Base-by-base conservation (phyloP, 2,797 vertebrate genomes). In the Podarcis siculus region DNA sequence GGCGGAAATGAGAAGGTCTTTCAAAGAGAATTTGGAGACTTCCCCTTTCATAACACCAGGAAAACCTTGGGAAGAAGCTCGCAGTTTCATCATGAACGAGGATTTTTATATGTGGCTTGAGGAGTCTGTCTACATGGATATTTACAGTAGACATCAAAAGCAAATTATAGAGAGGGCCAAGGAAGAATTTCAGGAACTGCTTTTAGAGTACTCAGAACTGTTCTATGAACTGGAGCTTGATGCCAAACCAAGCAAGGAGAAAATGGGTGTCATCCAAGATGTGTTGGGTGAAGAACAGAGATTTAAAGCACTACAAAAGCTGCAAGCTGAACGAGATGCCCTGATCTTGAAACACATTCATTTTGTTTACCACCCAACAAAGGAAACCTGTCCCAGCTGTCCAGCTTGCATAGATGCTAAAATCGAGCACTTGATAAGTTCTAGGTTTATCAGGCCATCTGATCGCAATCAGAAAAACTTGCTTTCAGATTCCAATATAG, bases 221-320 rank as follows among this genome's bases (percentile, higher is more conserved):
- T 99, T 99, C 93, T 99, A 99, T 88, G 99, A 99, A 89, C 97
- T 99, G 73, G 99, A 99, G 95, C 96, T 99, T 12, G 99, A 99
- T 89, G 99, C 99, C 64, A 99, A 99, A 67, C 99, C 99, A 91
- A 99, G 99, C 97, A 99, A 99, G 96, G 99, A 99, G 95, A 99
- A 99, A 96, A 99, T 99, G 99, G 98, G 98, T 2, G 98, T 98
- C 49, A 99, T 99, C 86, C 99, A 99, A 95, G 99, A 99, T 2
- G 97, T 98, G 5, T 82, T 99, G 91, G 98, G 98, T 0, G 99
- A 99, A 64, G 99, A 99, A 86, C 98, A 98, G 85, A 90, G 99
- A 25, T 99, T 99, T 95, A 99, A 99, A 94, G 98, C 98, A 0
- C 94, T 99, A 27, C 98, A 99, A 90, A 99, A 99, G 95, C 97